These are phyloP conservation scores for Netelia inedita DNA, from an alignment of 2,888 invertebrate genomes.

Conservation along the genomic window DNA sequence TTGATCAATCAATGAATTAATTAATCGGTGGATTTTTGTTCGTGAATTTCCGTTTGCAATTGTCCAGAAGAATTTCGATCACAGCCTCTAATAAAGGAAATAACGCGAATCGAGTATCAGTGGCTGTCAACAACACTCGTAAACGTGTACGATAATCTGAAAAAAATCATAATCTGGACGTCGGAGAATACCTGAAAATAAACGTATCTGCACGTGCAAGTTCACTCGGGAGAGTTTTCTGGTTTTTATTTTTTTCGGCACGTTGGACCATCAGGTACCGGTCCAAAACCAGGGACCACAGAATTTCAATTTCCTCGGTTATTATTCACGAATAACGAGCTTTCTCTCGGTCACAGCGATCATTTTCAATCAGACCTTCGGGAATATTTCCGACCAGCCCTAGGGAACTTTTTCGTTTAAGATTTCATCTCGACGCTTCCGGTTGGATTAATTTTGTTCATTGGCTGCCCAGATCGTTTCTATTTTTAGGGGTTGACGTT, in stretches of 20 bases:
- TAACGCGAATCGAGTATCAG: no score
- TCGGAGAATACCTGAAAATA: conserved; percentile 4
- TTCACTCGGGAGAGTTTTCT: conserved; percentile 28
- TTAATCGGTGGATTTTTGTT: no score
- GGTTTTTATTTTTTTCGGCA: conserved; percentile 14
- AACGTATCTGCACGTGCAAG: conserved; percentile 3
- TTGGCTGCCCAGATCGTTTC: no score
- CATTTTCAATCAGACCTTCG: conserved; percentile 38
- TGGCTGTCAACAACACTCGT: no score
- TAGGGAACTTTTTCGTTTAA: conserved; percentile 22
- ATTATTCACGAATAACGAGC: conserved; percentile 59
- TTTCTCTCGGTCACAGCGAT: conserved; percentile 27
- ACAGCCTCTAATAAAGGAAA: no score
- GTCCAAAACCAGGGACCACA: conserved; percentile 19
- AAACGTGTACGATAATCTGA: no score
- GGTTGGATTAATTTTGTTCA: not conserved
- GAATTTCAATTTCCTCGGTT: conserved; percentile 53
- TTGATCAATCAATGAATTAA: no score
- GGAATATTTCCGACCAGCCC: conserved; percentile 7
- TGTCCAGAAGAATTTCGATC: no score
- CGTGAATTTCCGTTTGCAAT: no score
- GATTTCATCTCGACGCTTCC: not conserved
- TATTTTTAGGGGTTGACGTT: no score
- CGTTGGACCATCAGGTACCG: conserved; percentile 14
- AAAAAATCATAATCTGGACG: no score